Evolutionary conservation across 1,140 invertebrate genomes (phyloP).

Genomic region (Drosophila pseudoananassae): DNA sequence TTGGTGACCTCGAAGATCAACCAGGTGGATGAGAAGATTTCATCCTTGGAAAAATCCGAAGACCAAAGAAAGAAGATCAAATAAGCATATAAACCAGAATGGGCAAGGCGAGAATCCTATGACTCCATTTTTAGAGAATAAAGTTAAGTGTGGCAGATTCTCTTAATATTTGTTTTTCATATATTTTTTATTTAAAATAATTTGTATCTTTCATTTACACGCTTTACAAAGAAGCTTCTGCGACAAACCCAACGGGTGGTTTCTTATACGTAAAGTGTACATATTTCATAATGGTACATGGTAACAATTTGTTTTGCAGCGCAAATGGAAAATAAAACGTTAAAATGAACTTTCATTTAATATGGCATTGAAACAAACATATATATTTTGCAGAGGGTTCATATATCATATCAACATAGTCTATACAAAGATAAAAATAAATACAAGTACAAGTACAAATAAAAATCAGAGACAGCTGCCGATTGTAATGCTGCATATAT

Average conservation of each 20-base stretch:
- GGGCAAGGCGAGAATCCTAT: neutral
- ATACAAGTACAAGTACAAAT: constrained; percentile 51
- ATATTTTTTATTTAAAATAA: constrained; percentile 77
- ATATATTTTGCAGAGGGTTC: constrained; percentile 28
- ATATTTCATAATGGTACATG: constrained; percentile 32
- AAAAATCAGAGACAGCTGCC: constrained; percentile 34
- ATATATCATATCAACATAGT: constrained; percentile 41
- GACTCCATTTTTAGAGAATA: neutral
- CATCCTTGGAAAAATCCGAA: neutral
- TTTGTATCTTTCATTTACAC: constrained; percentile 76
- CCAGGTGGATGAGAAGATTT: constrained; percentile 48
- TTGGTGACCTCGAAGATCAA: constrained; percentile 32
- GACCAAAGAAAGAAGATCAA: neutral
- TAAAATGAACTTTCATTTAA: constrained; percentile 45
- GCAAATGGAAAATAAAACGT: constrained; percentile 42
- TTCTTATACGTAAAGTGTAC: constrained; percentile 23
- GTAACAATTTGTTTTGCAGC: constrained; percentile 59
- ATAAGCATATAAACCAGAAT: neutral
- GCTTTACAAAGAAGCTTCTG: constrained; percentile 56
- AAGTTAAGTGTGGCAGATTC: neutral
- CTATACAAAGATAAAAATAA: constrained; percentile 70
- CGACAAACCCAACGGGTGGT: constrained; percentile 25
- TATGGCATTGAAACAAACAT: constrained; percentile 72
- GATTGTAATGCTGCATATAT: constrained; percentile 21
- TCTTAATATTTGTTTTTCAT: constrained; percentile 7